These are phyloP conservation scores for Desoria tigrina DNA, from an alignment of 2,888 invertebrate genomes.

Conservation along the genomic window DNA sequence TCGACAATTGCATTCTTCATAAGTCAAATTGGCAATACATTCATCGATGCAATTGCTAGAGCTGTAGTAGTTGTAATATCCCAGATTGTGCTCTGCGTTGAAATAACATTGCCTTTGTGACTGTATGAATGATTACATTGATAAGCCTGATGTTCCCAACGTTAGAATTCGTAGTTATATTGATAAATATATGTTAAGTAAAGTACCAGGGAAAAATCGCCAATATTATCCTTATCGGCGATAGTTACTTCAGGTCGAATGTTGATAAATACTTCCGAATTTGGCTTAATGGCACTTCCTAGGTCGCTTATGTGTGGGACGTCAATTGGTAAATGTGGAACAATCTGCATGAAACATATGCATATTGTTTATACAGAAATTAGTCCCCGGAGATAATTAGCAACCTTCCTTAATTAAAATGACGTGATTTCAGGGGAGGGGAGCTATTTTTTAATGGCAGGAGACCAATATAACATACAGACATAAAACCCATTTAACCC, in stretches of 20 bases:
- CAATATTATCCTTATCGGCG: slow-evolving; percentile 34
- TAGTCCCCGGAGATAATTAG: not conserved
- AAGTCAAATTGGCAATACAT: slow-evolving; percentile 51
- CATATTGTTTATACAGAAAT: slow-evolving; percentile 6
- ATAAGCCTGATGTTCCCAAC: slow-evolving; percentile 38
- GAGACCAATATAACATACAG: no score
- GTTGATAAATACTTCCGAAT: slow-evolving; percentile 44
- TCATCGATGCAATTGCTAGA: slow-evolving; percentile 48
- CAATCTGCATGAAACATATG: no score
- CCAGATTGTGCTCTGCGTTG: slow-evolving; percentile 34
- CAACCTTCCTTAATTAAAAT: not conserved
- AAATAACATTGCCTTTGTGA: slow-evolving; percentile 48
- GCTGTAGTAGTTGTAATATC: slow-evolving; percentile 46
- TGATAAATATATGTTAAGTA: not conserved
- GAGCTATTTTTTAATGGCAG: no score
- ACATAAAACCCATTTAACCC: no score
- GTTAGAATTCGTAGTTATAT: not conserved
- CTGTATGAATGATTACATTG: no score
- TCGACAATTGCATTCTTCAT: slow-evolving; percentile 62
- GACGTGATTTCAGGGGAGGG: not conserved
- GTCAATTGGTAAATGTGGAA: slow-evolving; percentile 28
- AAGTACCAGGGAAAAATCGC: slow-evolving; percentile 36
- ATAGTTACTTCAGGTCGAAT: slow-evolving; percentile 44
- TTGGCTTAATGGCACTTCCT: slow-evolving; percentile 43
- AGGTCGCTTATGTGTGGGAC: slow-evolving; percentile 37